Base-by-base conservation (phyloP, 2,797 vertebrate species). In the Megalops cyprinoides region DNA sequence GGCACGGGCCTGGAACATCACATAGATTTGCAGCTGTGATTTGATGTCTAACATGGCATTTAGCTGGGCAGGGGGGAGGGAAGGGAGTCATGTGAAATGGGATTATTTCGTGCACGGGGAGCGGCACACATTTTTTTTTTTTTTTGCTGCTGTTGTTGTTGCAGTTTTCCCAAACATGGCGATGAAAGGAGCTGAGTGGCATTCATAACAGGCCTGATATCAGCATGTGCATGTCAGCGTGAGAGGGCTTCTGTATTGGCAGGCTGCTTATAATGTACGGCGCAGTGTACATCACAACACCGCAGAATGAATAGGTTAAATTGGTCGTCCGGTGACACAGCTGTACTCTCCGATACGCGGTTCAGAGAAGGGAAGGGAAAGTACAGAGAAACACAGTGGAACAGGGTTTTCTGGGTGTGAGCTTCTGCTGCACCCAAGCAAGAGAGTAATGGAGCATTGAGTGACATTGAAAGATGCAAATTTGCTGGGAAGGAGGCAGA, bases 261-360 rank as follows among this genome's bases (percentile, higher is more conserved):
- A 23, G 78, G 74, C 69, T n/a, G 81, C 81, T 87, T 83, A 88
- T 90, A 90, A 89, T 86, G 83, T 89, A 85, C 76, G 51, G 74
- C 87, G 80, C 88, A 89, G 89, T 90, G 89, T 83, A 31, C n/a
- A n/a, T n/a, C n/a, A n/a, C n/a, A n/a, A n/a, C n/a, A n/a, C n/a
- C n/a, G n/a, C 74, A 81, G 84, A 83, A 86, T 90, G 89, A 90
- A 91, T 87, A 89, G 89, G 93, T 90, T 86, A 91, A 89, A 91
- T 83, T 89, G 82, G 86, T 83, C 85, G 86, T 83, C 85, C 87
- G 87, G 14, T 88, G 87, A 87, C 86, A 87, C 90, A 92, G 91
- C 89, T 90, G 89, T 82, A 89, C 83, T 88, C 85, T 85, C 87
- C 90, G n/a, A n/a, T n/a, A n/a, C n/a, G n/a, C n/a, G n/a, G n/a